Evolutionary conservation across 2,113 vertebrate species (phyloP), one percentile per base, ranked within the genome.

Genomic region (Zosterops japonicus): DNA sequence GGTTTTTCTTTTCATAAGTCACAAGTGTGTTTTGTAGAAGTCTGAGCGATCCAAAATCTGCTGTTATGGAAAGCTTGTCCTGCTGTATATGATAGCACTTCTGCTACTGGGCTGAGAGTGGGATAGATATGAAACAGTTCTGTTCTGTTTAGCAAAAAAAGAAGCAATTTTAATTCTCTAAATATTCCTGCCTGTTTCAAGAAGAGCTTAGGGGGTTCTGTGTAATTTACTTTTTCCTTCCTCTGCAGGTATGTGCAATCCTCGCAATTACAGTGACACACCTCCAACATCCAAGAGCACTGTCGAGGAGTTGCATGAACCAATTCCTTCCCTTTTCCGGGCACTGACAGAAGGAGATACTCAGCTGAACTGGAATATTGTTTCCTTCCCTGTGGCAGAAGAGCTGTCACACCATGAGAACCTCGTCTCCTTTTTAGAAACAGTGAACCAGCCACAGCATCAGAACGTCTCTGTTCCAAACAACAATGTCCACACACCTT

Each of bases 221-320:
- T 65, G 59, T 96, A 81, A 87, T 84, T 67, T 52, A 6, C 31
- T 80, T 35, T 94, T 93, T 11, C 39, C 7, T 93, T 64, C 59
- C 5, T 56, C 5, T 87, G 68, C 95, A 99, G 99, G 99, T 56
- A 99, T 99, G 99, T 99, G 99, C 75, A 99, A 99, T 96, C 99
- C 99, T 71, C 98, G 99, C 90, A 99, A 99, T 97, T 99, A 99
- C 95, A 99, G 98, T 25, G 99, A 99, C 97, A 99, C 99, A 1
- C 99, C 99, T 7, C 99, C 99, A 21, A 99, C 99, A 3, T 99
- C 99, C 5, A 99, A 99, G 98, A 99, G 99, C 97, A 99, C 99
- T 0, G 99, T 99, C 2, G 99, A 99, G 97, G 99, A 99, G 95
- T 96, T 99, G 68, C 98, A 99, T n/a, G 98, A 99, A 49, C 99